A percentile compares a stretch with the other conserved stretches of the same genome.
These are phyloP conservation scores for Tinamus major DNA, from an alignment of 2,797 vertebrate genomes.

Conservation along the genomic window DNA sequence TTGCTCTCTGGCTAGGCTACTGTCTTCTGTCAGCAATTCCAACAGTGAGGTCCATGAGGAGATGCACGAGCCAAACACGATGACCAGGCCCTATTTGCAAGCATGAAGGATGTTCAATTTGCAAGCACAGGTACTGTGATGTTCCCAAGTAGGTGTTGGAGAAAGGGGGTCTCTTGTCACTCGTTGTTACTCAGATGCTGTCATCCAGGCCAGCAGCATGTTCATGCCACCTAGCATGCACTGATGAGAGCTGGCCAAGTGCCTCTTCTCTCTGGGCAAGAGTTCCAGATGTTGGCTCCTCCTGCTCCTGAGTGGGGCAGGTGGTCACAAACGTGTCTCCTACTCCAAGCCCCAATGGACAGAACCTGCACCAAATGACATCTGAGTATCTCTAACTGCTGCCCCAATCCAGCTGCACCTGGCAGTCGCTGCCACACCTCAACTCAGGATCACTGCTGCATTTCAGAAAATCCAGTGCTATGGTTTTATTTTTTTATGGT, in stretches of 20 bases:
- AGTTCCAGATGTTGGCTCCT: not conserved
- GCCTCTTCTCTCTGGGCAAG: not conserved
- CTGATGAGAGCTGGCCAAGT: not conserved
- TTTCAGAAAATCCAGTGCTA: no score
- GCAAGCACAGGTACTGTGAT: not conserved
- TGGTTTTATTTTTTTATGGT: not conserved
- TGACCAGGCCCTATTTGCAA: not conserved
- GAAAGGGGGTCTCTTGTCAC: not conserved
- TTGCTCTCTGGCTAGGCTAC: not conserved
- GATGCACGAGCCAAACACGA: accelerated
- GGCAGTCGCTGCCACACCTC: accelerated
- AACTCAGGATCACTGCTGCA: accelerated
- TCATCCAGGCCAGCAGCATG: not conserved
- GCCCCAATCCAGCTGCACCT: not conserved
- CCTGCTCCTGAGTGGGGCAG: not conserved
- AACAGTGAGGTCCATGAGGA: not conserved
- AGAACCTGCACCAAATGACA: not conserved
- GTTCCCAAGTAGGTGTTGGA: not conserved
- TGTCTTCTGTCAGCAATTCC: not conserved
- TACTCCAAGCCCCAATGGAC: accelerated
- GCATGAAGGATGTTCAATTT: not conserved
- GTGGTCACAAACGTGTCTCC: not conserved
- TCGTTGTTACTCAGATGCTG: not conserved
- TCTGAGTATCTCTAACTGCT: accelerated
- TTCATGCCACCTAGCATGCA: not conserved